Conservation (phyloP, 2,888 invertebrate genomes). For the Plagodis pulveraria region DNA sequence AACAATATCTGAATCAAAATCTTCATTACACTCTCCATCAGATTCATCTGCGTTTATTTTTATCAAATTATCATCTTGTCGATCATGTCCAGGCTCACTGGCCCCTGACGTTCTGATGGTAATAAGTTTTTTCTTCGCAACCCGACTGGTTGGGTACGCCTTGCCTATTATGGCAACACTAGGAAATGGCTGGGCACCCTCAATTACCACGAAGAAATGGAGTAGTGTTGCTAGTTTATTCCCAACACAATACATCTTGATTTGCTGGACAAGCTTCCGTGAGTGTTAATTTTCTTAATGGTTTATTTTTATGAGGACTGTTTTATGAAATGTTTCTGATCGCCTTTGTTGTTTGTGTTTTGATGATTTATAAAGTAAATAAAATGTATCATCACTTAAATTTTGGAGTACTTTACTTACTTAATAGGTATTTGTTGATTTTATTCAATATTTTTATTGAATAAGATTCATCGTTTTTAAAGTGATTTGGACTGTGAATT, state of each 20-base stretch:
- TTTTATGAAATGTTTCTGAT: neutral
- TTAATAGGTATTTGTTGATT: too few relatives aligned
- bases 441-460: too few relatives aligned
- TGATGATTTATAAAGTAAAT: too few relatives aligned
- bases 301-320: slow-evolving; percentile 3
- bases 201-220: slow-evolving; percentile 75
- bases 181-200: slow-evolving; percentile 63
- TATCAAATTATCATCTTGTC: slow-evolving; percentile 29
- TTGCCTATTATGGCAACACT: slow-evolving; percentile 59
- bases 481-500: too few relatives aligned
- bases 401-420: too few relatives aligned
- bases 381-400: too few relatives aligned
- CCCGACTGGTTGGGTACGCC: slow-evolving; percentile 46
- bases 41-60: slow-evolving; percentile 15
- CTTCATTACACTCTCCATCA: slow-evolving; percentile 4
- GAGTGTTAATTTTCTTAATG: slow-evolving; percentile 4
- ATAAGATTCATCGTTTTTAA: too few relatives aligned
- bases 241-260: slow-evolving; percentile 23
- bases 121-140: slow-evolving; percentile 52
- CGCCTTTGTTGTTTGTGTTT: too few relatives aligned
- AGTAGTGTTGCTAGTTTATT: slow-evolving; percentile 43
- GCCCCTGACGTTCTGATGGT: slow-evolving; percentile 42
- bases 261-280: slow-evolving; percentile 11
- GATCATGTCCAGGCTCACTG: slow-evolving; percentile 31
- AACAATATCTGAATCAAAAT: slow-evolving; percentile 4